A percentile compares a stretch with the other conserved stretches of the same genome.
Evolutionary conservation across 2,888 invertebrate species (phyloP).

Genomic region (Copidosoma aretas): DNA sequence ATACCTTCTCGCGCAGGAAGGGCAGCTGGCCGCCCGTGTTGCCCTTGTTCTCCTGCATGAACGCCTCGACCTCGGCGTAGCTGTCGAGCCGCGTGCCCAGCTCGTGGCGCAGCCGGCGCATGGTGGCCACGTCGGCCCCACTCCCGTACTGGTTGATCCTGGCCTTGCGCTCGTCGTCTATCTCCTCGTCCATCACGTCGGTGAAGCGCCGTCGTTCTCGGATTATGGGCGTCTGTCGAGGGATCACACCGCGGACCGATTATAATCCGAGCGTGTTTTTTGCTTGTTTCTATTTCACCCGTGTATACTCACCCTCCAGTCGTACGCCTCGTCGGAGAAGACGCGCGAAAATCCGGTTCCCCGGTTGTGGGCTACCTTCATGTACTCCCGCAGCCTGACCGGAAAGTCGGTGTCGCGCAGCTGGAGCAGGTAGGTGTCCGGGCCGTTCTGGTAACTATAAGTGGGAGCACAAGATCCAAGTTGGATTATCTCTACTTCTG

Average conservation of each 20-base stretch:
- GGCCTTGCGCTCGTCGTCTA: conserved; percentile 85
- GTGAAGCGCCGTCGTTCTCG: conserved; percentile 90
- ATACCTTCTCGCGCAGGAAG: conserved; percentile 85
- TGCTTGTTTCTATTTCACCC: neutral
- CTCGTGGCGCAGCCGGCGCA: conserved; percentile 81
- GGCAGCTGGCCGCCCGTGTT: conserved; percentile 75
- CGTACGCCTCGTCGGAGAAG: conserved; percentile 72
- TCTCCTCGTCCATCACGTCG: conserved; percentile 95
- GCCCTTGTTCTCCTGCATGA: conserved; percentile 79
- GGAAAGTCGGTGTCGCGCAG: conserved; percentile 93
- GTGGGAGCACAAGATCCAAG: neutral
- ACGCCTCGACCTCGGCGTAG: conserved; percentile 86
- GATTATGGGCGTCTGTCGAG: conserved; percentile 78
- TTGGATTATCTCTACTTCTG: too few species aligned
- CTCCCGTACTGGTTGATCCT: conserved; percentile 82
- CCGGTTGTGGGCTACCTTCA: conserved; percentile 87
- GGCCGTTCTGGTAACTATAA: conserved; percentile 90
- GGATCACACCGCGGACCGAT: too few species aligned
- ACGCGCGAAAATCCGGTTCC: conserved; percentile 75
- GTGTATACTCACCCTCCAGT: conserved; percentile 73
- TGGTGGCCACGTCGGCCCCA: conserved; percentile 66
- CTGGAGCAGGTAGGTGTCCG: conserved; percentile 94
- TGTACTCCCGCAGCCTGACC: conserved; percentile 88
- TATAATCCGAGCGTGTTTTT: neutral
- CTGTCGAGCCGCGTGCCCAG: conserved; percentile 84